A percentile compares a stretch with the other conserved stretches of the same genome.
Evolutionary conservation across 1,140 invertebrate genomes (phyloP).

Genomic region (Venustaconcha ellipsiformis): DNA sequence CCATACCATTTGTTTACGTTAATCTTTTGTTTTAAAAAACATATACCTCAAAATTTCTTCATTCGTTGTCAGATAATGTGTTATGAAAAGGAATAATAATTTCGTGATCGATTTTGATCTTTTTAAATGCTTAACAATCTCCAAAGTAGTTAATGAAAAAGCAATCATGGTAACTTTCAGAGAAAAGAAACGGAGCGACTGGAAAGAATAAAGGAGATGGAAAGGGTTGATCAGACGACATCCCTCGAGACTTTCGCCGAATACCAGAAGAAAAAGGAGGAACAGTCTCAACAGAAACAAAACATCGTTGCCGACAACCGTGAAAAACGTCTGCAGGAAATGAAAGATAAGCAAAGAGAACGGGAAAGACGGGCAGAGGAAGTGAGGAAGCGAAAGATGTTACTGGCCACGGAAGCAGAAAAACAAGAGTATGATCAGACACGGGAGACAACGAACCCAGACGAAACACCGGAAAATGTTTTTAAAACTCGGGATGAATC

Average conservation of each 20-base stretch:
- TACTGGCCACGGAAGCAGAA: constrained; percentile 6
- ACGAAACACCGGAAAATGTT: no score
- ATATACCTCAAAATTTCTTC: no score
- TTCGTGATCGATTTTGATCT: no score
- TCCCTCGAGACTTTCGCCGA: constrained; percentile 40
- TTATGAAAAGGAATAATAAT: no score
- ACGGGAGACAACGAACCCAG: no score
- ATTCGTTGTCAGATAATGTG: no score
- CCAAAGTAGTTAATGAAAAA: background rate
- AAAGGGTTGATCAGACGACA: constrained; percentile 40
- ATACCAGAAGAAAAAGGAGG: constrained; percentile 43
- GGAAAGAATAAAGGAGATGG: constrained; percentile 47
- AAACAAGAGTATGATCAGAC: background rate
- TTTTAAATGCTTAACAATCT: no score
- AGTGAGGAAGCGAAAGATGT: constrained; percentile 44
- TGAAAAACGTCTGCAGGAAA: constrained; percentile 43
- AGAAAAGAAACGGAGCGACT: constrained; percentile 47
- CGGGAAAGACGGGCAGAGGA: constrained; percentile 46
- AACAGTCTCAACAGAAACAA: constrained; percentile 41
- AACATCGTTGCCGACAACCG: constrained; percentile 49
- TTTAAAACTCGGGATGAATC: no score
- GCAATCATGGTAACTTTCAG: constrained; percentile 29
- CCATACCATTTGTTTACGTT: no score
- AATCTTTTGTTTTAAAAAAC: no score
- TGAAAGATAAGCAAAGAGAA: constrained; percentile 47